Evolutionary conservation across 2,113 vertebrate species (phyloP).

Genomic region (Strix uralensis): DNA sequence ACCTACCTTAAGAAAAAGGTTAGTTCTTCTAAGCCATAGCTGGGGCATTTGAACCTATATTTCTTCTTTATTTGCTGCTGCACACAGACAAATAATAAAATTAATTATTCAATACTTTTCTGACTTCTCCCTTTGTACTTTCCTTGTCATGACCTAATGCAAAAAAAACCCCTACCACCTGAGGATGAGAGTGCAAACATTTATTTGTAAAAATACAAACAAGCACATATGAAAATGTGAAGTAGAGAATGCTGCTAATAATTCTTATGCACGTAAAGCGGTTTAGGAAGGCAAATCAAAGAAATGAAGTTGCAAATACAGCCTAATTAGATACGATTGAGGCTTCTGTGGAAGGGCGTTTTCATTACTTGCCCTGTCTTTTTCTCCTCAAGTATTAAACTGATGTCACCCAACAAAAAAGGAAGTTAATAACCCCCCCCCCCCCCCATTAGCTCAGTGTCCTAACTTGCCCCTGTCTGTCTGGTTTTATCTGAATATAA

Average conservation of each 20-base stretch:
- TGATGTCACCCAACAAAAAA: neutral
- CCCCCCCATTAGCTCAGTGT: neutral
- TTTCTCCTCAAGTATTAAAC: neutral
- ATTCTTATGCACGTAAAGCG: neutral
- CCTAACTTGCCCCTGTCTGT: neutral
- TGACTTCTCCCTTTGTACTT: neutral
- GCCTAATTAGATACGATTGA: slow-evolving; percentile 20
- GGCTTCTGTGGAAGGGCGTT: neutral
- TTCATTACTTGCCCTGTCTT: neutral
- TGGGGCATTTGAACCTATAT: neutral
- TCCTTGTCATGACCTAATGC: neutral
- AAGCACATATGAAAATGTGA: neutral
- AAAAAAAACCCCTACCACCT: neutral
- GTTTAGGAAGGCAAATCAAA: slow-evolving; percentile 10
- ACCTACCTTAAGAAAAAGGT: neutral
- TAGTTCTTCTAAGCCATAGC: neutral
- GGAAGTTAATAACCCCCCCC: neutral
- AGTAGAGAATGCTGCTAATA: neutral
- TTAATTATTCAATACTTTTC: neutral
- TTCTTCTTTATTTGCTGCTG: neutral
- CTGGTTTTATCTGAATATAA: slow-evolving; percentile 13
- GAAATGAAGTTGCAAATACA: neutral
- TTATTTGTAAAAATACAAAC: neutral
- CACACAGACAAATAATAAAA: neutral
- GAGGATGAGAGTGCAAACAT: neutral